These are phyloP conservation scores for Lithophane leautieri DNA, from an alignment of 2,888 invertebrate species.

Conservation along the genomic window DNA sequence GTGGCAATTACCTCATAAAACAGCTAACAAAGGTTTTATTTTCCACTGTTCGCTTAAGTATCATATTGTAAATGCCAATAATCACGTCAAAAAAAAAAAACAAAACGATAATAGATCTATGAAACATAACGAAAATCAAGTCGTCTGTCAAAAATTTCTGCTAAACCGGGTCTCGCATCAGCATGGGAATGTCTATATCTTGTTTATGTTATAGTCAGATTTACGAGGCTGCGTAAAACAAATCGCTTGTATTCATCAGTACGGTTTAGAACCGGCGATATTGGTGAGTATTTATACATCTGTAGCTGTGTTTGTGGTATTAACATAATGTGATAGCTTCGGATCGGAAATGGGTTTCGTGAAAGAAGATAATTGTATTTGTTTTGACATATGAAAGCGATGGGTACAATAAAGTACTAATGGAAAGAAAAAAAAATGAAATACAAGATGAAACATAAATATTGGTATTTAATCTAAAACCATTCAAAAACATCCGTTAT, in stretches of 20 bases:
- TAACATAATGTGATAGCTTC: slow-evolving; percentile 43
- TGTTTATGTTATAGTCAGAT: slow-evolving; percentile 56
- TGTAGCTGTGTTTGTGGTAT: slow-evolving; percentile 29
- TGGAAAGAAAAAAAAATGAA: background rate
- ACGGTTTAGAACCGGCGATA: slow-evolving; percentile 38
- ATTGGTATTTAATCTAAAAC: background rate
- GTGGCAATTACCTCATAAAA: slow-evolving; percentile 6
- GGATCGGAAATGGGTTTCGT: slow-evolving; percentile 32
- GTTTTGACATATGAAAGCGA: slow-evolving; percentile 32
- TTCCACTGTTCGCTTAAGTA: background rate
- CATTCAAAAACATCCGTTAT: background rate
- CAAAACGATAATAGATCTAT: slow-evolving; percentile 40
- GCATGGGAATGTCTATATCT: slow-evolving; percentile 59
- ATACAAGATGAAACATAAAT: background rate
- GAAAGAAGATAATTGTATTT: slow-evolving; percentile 44
- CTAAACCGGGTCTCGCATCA: slow-evolving; percentile 40
- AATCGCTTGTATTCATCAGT: slow-evolving; percentile 55
- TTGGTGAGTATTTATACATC: slow-evolving; percentile 39
- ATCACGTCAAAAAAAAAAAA: slow-evolving; percentile 18
- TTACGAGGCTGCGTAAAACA: slow-evolving; percentile 60
- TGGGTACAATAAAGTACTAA: slow-evolving; percentile 15
- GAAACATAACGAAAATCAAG: slow-evolving; percentile 37
- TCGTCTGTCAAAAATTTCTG: slow-evolving; percentile 52
- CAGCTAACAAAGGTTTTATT: background rate
- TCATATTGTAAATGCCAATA: slow-evolving; percentile 8